Evolutionary conservation across 1,140 invertebrate genomes (phyloP), one percentile per base, ranked within the genome.

Genomic region (Drosophila biarmipes): DNA sequence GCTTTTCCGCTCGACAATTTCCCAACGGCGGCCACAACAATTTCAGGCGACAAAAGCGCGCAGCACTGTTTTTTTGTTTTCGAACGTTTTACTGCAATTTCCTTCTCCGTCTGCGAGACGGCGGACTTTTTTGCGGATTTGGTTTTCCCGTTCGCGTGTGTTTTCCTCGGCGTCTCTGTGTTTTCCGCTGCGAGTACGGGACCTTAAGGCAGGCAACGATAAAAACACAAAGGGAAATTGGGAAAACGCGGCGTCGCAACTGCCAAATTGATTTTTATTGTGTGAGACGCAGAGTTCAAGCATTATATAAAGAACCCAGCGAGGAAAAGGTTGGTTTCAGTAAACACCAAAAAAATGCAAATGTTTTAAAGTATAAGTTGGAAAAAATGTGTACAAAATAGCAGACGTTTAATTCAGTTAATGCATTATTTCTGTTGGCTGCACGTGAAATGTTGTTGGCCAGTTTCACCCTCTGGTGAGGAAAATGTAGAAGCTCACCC

Each of bases 251-350:
- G 52, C 43, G 73, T 49, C 74, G 81, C 68, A 51, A 86, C 66
- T 86, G 74, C 74, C 73, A 90, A 90, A 90, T 86, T 85, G 80
- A 90, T 87, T 85, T 81, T 78, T 85, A 78, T 89, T 86, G 71
- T 59, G 52, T 73, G 58, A 48, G 86, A 75, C 61, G 78, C 61
- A 69, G 68, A 63, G 67, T 68, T 81, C 42, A 59, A 67, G 76
- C 67, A 66, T 40, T 69, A 68, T 62, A 77, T 63, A 62, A 54
- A 79, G 55, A 59, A 67, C 24, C 37, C 51, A 43, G 29, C 42
- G 27, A 35, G 24, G 37, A 57, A 63, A 59, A 69, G 66, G 66
- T 69, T 31, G 29, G 63, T 69, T 56, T 56, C 24, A 6, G 11
- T 0, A 15, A 55, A 27, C 6, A 21, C 29, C 17, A 27, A 29